Evolutionary conservation across 2,113 vertebrate species (phyloP).

Genomic region (Scatophagus argus): DNA sequence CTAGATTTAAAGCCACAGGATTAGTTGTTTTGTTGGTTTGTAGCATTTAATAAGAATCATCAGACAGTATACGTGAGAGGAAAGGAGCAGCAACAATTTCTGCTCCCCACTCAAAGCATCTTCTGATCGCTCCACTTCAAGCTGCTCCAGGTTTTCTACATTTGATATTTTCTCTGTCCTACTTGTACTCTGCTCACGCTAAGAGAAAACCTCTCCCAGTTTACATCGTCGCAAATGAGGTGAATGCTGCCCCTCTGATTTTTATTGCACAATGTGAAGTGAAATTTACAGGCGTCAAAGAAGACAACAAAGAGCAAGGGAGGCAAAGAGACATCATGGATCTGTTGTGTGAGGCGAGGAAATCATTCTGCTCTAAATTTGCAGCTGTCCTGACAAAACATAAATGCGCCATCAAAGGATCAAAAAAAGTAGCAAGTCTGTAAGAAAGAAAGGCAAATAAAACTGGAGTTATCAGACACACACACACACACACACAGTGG

Average conservation of each 20-base stretch:
- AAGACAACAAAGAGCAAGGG: slow-evolving; percentile 22
- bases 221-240: slow-evolving; percentile 3
- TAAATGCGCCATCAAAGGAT: not conserved
- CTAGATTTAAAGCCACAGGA: slow-evolving; percentile 21
- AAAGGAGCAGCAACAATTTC: slow-evolving; percentile 8
- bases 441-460: not conserved
- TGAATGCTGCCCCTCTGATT: slow-evolving; percentile 15
- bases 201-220: slow-evolving; percentile 7
- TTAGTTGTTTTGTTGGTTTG: slow-evolving; percentile 18
- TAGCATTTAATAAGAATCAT: slow-evolving; percentile 24
- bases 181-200: slow-evolving; percentile 14
- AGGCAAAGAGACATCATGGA: not conserved
- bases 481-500: too few species aligned
- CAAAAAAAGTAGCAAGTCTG: not conserved
- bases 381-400: not conserved
- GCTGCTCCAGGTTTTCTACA: slow-evolving; percentile 10
- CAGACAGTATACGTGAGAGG: slow-evolving; percentile 15
- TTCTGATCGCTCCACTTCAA: slow-evolving; percentile 22
- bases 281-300: slow-evolving; percentile 39
- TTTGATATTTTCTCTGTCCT: slow-evolving; percentile 30
- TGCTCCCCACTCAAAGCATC: slow-evolving; percentile 12
- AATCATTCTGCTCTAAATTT: not conserved
- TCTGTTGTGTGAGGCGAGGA: not conserved
- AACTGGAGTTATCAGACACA: not conserved
- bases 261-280: slow-evolving; percentile 4